phyloP scores from a whole-genome alignment of 2,113 vertebrate genomes.

The Sakesphorus luctuosus region DNA sequence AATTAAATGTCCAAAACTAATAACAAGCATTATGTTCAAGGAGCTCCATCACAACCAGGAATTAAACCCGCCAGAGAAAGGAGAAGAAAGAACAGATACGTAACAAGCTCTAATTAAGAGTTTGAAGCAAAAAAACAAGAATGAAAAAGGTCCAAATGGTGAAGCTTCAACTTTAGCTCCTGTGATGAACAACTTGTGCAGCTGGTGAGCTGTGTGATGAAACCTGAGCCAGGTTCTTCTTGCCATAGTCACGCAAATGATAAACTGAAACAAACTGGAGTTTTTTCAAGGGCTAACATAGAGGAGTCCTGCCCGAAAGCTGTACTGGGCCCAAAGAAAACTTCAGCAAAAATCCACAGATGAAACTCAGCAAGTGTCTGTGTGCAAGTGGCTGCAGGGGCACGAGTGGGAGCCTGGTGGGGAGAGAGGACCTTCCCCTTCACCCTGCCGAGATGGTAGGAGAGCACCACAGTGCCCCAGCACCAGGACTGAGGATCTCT shows the following conservation, averaged over 20 bases:
- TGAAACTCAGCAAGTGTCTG: background rate
- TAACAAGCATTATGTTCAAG: slow-evolving; percentile 43
- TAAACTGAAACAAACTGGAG: background rate
- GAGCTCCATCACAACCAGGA: slow-evolving; percentile 13
- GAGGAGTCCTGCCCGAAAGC: background rate
- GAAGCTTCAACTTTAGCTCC: slow-evolving; percentile 11
- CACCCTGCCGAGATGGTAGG: background rate
- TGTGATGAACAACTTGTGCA: background rate
- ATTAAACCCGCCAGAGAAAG: slow-evolving; percentile 10
- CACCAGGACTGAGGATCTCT: background rate
- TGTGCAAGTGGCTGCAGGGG: accelerated
- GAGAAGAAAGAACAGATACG: slow-evolving; percentile 18
- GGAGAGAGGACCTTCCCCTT: background rate
- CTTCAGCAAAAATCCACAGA: slow-evolving; percentile 51
- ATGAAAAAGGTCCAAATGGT: background rate
- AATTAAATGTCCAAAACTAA: slow-evolving; percentile 68
- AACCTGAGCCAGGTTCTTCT: slow-evolving; percentile 19
- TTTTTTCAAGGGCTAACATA: background rate
- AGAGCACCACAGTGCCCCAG: background rate
- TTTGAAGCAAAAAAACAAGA: background rate
- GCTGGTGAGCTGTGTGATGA: slow-evolving; percentile 30
- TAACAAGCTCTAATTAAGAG: background rate
- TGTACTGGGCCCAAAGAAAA: background rate
- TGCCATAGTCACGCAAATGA: slow-evolving; percentile 8
- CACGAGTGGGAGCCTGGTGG: accelerated